Conservation (phyloP, 2,797 vertebrate species). For the Arnoldichthys spilopterus region DNA sequence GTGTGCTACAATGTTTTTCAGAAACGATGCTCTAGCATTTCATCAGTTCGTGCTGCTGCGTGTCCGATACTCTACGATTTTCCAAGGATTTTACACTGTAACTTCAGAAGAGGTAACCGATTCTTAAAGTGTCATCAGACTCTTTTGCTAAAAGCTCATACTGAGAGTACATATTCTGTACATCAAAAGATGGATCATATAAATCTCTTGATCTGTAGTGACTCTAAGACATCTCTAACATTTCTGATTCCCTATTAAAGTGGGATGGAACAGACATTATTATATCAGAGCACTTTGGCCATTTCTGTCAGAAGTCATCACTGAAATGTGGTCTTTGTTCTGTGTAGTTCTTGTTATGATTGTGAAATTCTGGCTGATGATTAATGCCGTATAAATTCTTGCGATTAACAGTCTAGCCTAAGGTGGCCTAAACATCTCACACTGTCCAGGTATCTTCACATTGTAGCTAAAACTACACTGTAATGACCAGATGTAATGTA, state of each 20-base stretch:
- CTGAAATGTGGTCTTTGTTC: slow-evolving; percentile 3
- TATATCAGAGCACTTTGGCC: background rate
- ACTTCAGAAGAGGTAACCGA: background rate
- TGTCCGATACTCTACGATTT: background rate
- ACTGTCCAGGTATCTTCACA: too few species aligned
- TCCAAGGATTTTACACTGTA: background rate
- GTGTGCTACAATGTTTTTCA: background rate
- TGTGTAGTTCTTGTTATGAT: background rate
- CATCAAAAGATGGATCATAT: slow-evolving; percentile 9
- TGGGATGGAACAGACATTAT: background rate
- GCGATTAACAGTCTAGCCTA: too few species aligned
- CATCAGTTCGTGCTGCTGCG: background rate
- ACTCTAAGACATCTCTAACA: slow-evolving; percentile 17
- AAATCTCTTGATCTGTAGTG: slow-evolving; percentile 8
- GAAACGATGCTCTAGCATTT: background rate
- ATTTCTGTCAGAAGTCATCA: background rate
- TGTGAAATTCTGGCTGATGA: too few species aligned
- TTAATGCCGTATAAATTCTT: too few species aligned
- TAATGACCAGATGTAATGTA: too few species aligned
- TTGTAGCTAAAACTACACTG: too few species aligned
- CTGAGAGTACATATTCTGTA: slow-evolving; percentile 6
- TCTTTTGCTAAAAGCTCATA: background rate
- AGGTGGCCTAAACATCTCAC: too few species aligned
- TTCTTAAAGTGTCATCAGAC: background rate
- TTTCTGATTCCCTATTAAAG: slow-evolving; percentile 15